These are phyloP conservation scores for Balanococcus diminutus DNA, from an alignment of 2,888 invertebrate species.

Conservation along the genomic window DNA sequence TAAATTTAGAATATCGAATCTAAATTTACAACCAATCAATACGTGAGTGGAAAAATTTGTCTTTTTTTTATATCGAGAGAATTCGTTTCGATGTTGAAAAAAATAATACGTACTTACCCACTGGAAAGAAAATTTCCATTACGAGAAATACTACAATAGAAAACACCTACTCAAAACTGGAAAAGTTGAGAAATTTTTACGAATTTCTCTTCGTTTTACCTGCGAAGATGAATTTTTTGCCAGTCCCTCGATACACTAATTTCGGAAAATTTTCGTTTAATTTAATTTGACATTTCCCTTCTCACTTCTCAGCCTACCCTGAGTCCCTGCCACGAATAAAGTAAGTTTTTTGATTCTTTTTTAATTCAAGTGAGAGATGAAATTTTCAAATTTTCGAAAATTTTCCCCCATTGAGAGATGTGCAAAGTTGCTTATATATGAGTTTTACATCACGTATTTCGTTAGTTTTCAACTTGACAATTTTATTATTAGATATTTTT, in stretches of 20 bases:
- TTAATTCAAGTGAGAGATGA: not conserved
- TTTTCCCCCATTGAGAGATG: not conserved
- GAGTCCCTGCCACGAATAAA: too few species aligned
- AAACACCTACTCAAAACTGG: not conserved
- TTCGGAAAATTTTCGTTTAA: not conserved
- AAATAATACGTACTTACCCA: too few species aligned
- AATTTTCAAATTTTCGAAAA: not conserved
- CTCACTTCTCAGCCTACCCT: not conserved
- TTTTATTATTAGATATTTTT: not conserved
- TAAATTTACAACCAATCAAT: not conserved
- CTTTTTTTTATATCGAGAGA: not conserved
- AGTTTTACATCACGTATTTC: not conserved
- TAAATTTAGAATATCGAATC: not conserved
- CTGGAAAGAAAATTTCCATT: not conserved
- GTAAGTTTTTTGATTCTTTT: not conserved
- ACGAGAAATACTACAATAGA: not conserved
- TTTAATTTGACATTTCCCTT: not conserved
- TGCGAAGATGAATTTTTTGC: not conserved
- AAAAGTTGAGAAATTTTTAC: not conserved
- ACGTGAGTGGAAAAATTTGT: not conserved
- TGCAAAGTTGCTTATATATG: too few species aligned
- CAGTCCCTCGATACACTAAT: not conserved
- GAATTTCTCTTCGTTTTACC: not conserved
- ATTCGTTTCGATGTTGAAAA: not conserved
- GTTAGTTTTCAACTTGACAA: not conserved